Conservation (phyloP, 2,797 vertebrate genomes). For the Sebastes vulpes region DNA sequence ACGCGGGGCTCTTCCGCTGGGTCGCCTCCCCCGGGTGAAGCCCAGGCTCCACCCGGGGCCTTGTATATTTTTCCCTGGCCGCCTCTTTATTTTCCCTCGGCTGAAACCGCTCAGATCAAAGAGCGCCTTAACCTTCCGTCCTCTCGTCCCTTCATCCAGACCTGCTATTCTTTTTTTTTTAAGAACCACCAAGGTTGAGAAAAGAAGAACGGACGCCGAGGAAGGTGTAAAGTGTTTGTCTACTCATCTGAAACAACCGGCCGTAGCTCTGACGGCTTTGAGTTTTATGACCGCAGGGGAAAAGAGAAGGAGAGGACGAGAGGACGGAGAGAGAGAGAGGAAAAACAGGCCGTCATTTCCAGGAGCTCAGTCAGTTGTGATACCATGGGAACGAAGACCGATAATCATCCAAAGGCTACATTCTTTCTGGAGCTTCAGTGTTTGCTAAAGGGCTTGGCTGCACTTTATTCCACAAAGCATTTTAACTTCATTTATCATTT, state of each 20-base stretch:
- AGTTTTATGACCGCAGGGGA: conserved; percentile 38
- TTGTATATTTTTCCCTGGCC: conserved; percentile 95
- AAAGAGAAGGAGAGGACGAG: conserved; percentile 18
- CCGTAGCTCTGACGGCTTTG: conserved; percentile 25
- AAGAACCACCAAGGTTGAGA: conserved; percentile 71
- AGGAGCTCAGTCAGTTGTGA: conserved; percentile 41
- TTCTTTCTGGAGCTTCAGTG: conserved; percentile 23
- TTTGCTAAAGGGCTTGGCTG: conserved; percentile 24
- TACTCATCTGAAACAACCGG: conserved; percentile 67
- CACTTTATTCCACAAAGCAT: background rate
- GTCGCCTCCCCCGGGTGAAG: conserved; percentile 81
- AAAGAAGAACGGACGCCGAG: conserved; percentile 40
- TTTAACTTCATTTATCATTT: background rate
- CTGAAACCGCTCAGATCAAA: conserved; percentile 76
- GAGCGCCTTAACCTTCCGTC: conserved; percentile 53
- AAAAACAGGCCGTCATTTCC: conserved; percentile 52
- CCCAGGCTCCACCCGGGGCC: conserved; percentile 81
- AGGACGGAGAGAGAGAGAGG: background rate
- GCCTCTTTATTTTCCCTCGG: conserved; percentile 92
- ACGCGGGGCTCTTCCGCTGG: conserved; percentile 77
- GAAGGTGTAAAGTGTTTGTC: conserved; percentile 72
- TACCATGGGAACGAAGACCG: conserved; percentile 34
- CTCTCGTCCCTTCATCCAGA: conserved; percentile 42
- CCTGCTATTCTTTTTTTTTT: conserved; percentile 9
- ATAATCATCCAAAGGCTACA: conserved; percentile 39